Evolutionary conservation across 2,113 vertebrate genomes (phyloP), one percentile per base, ranked within the genome.

Genomic region (Nothoprocta pentlandii): DNA sequence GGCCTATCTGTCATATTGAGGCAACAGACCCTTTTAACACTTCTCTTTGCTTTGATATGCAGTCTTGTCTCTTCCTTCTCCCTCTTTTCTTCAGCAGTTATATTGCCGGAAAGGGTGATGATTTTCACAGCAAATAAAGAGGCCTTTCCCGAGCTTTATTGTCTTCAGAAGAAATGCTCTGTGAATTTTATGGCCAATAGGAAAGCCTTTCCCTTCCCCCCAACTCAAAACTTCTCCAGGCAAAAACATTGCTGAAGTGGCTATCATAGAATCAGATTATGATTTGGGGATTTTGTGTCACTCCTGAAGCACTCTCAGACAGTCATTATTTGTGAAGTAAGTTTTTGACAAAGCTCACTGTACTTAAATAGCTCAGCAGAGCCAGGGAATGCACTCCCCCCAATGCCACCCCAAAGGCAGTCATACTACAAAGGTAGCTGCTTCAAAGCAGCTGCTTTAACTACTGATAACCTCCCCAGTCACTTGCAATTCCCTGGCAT

Each of bases 41-140:
- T 97, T 98, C 94, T 10, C 63, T 93, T 97, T 71, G 97, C 98
- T 99, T 99, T 99, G 99, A 99, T 99, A 99, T 99, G 98, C 98
- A 98, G 86, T 93, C 97, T 86, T 77, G 95, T 96, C 97, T 97
- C 97, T 98, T 98, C 98, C 98, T 97, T 97, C 95, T 97, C 85
- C 84, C 94, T 97, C 95, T 85, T 97, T 97, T 98, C 97, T 98
- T 97, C 90, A 76, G 95, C 96, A 97, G 97, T 98, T 99, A 98
- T 98, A 98, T 98, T 98, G 95, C 98, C 96, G 97, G 98, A 98
- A 98, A 98, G 97, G 98, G 98, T 98, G 98, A 97, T 91, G 92
- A 97, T 98, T 98, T 99, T 99, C 98, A 98, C 98, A 98, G 98
- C 98, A 98, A 97, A 97, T 97, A 98, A 98, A 98, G 93, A 96